Conservation (phyloP, 2,113 vertebrate genomes). For the Columba livia region DNA sequence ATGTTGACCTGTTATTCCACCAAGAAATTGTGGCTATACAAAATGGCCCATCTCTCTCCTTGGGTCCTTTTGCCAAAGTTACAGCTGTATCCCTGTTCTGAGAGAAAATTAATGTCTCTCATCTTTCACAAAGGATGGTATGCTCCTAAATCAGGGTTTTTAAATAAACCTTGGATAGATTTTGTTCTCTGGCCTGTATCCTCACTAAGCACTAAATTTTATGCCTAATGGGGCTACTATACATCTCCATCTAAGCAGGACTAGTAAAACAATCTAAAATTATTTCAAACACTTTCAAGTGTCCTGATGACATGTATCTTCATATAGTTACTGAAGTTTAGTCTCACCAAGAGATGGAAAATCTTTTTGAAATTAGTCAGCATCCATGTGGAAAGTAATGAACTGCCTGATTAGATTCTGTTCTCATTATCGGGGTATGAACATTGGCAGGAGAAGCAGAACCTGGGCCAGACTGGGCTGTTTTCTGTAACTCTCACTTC, state of each 20-base stretch:
- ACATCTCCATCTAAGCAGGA: not conserved
- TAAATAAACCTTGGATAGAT: not conserved
- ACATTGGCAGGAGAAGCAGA: not conserved
- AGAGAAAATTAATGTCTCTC: not conserved
- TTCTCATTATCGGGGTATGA: not conserved
- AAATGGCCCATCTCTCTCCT: not conserved
- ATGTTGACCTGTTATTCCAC: not conserved
- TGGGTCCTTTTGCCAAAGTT: not conserved
- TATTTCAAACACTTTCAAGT: not conserved
- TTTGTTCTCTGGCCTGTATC: not conserved
- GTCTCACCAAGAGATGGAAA: fast-evolving
- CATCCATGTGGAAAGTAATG: not conserved
- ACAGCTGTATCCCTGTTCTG: not conserved
- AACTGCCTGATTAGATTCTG: not conserved
- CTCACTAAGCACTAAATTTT: not conserved
- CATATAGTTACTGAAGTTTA: not conserved
- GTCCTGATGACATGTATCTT: not conserved
- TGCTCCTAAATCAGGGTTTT: not conserved
- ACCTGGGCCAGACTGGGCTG: not conserved
- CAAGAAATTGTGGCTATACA: not conserved
- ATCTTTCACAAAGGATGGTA: not conserved
- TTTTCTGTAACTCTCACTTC: not conserved
- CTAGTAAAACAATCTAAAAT: not conserved
- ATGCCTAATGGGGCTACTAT: not conserved
- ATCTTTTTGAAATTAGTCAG: not conserved